phyloP scores from a whole-genome alignment of 2,888 invertebrate genomes.

The Clusia tigrina region DNA sequence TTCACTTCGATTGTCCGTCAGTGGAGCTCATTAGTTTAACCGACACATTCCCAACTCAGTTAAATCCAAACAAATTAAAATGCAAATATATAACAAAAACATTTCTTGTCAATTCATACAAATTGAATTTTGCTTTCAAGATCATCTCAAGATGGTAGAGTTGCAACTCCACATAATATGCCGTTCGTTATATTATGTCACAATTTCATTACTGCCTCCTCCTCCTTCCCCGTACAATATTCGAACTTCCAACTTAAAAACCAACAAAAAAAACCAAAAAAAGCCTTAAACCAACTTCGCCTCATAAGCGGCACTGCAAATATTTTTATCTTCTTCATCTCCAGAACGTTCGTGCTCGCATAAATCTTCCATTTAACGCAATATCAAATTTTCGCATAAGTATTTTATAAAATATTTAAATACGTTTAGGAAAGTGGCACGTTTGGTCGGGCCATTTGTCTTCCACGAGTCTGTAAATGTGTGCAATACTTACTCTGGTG shows the following conservation, averaged over 20 bases:
- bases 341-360: neutral
- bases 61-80: neutral
- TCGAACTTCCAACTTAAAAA: no score
- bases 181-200: conserved; percentile 55
- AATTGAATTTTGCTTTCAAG: conserved; percentile 57
- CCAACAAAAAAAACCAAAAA: neutral
- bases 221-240: neutral
- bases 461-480: no score
- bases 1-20: no score
- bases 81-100: neutral
- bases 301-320: neutral
- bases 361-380: neutral
- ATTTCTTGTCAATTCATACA: conserved; percentile 38
- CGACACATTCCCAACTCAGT: neutral
- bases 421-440: neutral
- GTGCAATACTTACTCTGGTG: no score
- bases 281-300: neutral
- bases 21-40: no score
- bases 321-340: neutral
- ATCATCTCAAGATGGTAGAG: conserved; percentile 62
- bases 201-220: no score
- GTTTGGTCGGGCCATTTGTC: neutral
- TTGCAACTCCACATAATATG: conserved; percentile 63
- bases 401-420: neutral
- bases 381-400: neutral